Conservation (phyloP, 2,113 vertebrate genomes). For the Haplotaxodon microlepis region DNA sequence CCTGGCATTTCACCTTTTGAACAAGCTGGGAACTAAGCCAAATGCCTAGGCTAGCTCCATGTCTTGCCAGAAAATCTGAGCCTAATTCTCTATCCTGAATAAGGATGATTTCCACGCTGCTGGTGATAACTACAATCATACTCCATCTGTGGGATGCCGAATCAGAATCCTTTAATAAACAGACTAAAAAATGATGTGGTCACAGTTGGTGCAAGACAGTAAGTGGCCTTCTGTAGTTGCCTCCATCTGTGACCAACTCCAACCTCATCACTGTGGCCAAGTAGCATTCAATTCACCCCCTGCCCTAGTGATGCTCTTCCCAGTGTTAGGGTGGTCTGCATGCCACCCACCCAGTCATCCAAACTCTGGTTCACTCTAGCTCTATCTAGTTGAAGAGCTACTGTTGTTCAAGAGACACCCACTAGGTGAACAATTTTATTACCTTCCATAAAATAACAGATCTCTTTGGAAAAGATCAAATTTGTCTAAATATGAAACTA, state of each 20-base stretch:
- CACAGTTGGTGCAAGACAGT: background rate
- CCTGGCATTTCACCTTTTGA: background rate
- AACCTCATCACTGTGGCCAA: background rate
- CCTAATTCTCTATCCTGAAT: background rate
- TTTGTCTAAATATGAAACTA: background rate
- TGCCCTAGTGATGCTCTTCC: background rate
- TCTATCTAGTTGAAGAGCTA: background rate
- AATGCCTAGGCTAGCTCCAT: background rate
- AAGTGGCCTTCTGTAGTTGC: background rate
- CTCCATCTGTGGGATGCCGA: background rate
- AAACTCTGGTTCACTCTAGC: background rate
- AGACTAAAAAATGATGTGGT: accelerated
- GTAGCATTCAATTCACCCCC: background rate
- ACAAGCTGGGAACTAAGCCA: background rate
- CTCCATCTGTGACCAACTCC: background rate
- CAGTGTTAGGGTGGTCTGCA: background rate
- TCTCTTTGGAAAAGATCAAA: background rate
- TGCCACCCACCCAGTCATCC: background rate
- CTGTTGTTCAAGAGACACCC: background rate
- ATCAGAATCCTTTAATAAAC: background rate
- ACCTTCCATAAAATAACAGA: background rate
- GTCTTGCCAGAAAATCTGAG: background rate
- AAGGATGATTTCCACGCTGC: background rate
- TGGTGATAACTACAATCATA: background rate
- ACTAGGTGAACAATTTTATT: background rate